These are phyloP conservation scores for Zaprionus inermis DNA, from an alignment of 1,140 invertebrate species.

Conservation along the genomic window DNA sequence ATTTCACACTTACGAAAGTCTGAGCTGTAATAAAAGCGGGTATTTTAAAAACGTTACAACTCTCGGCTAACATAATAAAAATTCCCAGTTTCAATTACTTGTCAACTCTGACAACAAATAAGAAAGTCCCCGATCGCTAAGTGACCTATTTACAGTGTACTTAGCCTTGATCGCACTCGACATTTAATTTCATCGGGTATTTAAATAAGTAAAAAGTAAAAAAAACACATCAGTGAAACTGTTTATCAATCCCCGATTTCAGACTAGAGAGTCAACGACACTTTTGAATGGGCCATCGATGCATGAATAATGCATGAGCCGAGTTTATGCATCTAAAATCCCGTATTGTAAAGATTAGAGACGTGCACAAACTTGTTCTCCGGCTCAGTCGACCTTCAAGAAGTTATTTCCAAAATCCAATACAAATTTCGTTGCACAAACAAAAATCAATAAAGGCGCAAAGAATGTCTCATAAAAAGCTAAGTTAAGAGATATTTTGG, in stretches of 20 bases:
- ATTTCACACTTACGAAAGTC: neutral
- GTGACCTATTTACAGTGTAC: neutral
- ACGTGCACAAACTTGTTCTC: neutral
- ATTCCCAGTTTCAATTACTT: neutral
- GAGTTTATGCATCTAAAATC: neutral
- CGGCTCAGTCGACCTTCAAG: neutral
- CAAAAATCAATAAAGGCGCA: neutral
- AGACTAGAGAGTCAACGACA: neutral
- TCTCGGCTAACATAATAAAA: neutral
- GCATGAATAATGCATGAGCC: neutral
- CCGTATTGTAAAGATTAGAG: neutral
- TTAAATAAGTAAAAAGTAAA: no score
- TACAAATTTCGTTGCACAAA: neutral
- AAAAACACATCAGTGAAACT: neutral
- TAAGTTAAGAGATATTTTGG: neutral
- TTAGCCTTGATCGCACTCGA: neutral
- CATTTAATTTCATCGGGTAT: no score
- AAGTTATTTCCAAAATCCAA: neutral
- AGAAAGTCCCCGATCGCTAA: neutral
- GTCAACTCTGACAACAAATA: neutral
- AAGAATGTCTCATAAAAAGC: neutral
- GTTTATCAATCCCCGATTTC: neutral
- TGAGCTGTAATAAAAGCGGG: neutral
- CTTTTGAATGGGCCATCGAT: neutral
- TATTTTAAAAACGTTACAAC: neutral